Conservation (phyloP, 53 echinoderm and acorn worm genomes). For the Paracentrotus lividus region DNA sequence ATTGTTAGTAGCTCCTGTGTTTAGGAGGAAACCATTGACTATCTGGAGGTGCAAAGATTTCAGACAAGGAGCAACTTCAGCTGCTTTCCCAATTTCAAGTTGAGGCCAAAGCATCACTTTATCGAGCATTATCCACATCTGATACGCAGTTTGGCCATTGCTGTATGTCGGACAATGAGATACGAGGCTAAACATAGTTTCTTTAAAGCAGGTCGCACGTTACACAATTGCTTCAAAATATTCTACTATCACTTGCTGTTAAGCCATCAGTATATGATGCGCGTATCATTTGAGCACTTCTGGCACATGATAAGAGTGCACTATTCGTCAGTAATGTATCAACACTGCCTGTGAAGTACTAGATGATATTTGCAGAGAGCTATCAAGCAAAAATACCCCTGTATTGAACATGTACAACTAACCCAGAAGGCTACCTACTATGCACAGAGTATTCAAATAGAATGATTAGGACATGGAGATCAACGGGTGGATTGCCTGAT, state of each 20-base stretch:
- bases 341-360: slow-evolving; percentile 51
- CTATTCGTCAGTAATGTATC: slow-evolving; percentile 40
- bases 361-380: slow-evolving; percentile 36
- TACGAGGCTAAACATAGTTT: slow-evolving; percentile 58
- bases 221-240: slow-evolving; percentile 51
- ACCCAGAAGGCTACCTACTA: slow-evolving; percentile 58
- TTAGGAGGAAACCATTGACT: slow-evolving; percentile 55
- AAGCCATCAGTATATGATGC: slow-evolving; percentile 72
- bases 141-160: slow-evolving; percentile 51
- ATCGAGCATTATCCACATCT: slow-evolving; percentile 65
- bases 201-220: slow-evolving; percentile 11
- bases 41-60: slow-evolving; percentile 69
- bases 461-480: slow-evolving; percentile 56
- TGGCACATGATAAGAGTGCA: not conserved
- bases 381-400: slow-evolving; percentile 32
- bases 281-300: slow-evolving; percentile 51
- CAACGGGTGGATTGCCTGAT: slow-evolving; percentile 52
- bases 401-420: slow-evolving; percentile 53
- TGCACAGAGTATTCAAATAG: slow-evolving; percentile 58
- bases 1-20: slow-evolving; percentile 48
- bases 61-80: slow-evolving; percentile 19
- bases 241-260: slow-evolving; percentile 47
- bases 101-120: slow-evolving; percentile 68
- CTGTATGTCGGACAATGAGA: slow-evolving; percentile 54
- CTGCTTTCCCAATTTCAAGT: slow-evolving; percentile 33